A percentile compares a stretch with the other conserved stretches of the same genome.
phyloP scores from a whole-genome alignment of 2,797 vertebrate genomes.

The Scomberomorus guttatus region DNA sequence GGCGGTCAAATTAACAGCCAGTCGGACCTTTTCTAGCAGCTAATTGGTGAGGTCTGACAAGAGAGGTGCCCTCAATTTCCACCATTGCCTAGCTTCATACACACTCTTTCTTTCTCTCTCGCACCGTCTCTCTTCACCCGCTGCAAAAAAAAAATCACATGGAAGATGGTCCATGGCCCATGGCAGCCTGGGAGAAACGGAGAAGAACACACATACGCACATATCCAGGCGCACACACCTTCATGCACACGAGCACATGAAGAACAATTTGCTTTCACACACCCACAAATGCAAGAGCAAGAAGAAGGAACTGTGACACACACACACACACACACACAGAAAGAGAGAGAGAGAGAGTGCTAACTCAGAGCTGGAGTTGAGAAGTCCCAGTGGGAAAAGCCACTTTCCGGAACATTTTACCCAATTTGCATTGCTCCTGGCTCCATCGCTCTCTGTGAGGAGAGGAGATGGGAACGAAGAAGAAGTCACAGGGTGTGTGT shows the following conservation, averaged over 20 bases:
- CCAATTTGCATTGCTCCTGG: slow-evolving; percentile 84
- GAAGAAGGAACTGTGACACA: slow-evolving; percentile 28
- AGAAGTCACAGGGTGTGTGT: slow-evolving; percentile 40
- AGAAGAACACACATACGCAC: slow-evolving; percentile 18
- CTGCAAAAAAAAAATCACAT: slow-evolving; percentile 32
- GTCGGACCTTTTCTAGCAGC: slow-evolving; percentile 26
- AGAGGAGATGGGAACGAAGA: slow-evolving; percentile 64
- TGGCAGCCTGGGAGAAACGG: slow-evolving; percentile 5
- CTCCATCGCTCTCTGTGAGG: slow-evolving; percentile 68
- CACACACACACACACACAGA: slow-evolving; percentile 23
- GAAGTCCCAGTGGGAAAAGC: slow-evolving; percentile 79
- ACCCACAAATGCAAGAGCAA: slow-evolving; percentile 33
- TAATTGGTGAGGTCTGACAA: slow-evolving; percentile 53
- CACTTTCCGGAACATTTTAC: slow-evolving; percentile 85
- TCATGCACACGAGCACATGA: slow-evolving; percentile 36
- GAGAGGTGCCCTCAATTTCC: slow-evolving; percentile 58
- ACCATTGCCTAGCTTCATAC: slow-evolving; percentile 13
- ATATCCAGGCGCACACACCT: slow-evolving; percentile 9
- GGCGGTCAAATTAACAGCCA: slow-evolving; percentile 43
- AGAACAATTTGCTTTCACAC: slow-evolving; percentile 49
- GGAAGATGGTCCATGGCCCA: slow-evolving; percentile 30
- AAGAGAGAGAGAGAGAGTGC: slow-evolving; percentile 39
- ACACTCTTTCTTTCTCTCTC: not conserved
- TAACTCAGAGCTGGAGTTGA: slow-evolving; percentile 70
- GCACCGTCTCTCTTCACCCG: not conserved